phyloP scores from a whole-genome alignment of 2,797 vertebrate genomes.

The Synaphobranchus kaupii region DNA sequence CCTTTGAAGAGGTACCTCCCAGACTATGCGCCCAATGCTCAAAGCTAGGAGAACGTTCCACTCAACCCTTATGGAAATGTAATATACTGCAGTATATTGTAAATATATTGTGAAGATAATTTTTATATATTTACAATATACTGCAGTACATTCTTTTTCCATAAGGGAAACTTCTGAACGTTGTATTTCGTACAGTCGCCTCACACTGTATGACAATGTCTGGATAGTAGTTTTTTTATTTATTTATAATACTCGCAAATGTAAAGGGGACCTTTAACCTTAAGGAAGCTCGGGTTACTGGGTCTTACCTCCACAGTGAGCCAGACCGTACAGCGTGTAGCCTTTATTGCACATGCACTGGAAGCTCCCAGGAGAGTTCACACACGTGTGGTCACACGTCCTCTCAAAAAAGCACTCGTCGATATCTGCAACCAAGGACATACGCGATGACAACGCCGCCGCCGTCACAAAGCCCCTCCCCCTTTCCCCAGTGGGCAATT shows the following conservation, averaged over 20 bases:
- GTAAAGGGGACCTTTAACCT: background rate
- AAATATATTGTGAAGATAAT: too few relatives aligned
- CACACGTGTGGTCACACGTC: conserved; percentile 93
- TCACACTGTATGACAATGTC: background rate
- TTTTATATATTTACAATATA: too few relatives aligned
- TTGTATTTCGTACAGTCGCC: background rate
- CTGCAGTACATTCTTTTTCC: too few relatives aligned
- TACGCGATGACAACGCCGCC: background rate
- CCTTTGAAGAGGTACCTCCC: background rate
- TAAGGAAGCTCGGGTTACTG: background rate
- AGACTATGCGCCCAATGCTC: background rate
- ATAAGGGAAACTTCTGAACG: background rate
- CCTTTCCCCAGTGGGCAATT: background rate
- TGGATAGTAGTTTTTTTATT: background rate
- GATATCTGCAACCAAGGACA: conserved; percentile 83
- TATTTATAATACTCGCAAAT: background rate
- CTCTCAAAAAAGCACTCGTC: conserved; percentile 96
- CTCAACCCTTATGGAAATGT: too few relatives aligned
- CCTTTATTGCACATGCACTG: conserved; percentile 90
- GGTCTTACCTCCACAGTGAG: conserved; percentile 90
- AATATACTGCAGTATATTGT: too few relatives aligned
- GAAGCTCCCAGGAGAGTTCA: conserved; percentile 91
- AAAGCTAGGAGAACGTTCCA: background rate
- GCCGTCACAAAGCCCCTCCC: background rate
- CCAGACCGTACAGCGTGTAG: conserved; percentile 89